A percentile compares a stretch with the other conserved stretches of the same genome.
Conservation (phyloP, 2,888 invertebrate species). For the Tridacna gigas region DNA sequence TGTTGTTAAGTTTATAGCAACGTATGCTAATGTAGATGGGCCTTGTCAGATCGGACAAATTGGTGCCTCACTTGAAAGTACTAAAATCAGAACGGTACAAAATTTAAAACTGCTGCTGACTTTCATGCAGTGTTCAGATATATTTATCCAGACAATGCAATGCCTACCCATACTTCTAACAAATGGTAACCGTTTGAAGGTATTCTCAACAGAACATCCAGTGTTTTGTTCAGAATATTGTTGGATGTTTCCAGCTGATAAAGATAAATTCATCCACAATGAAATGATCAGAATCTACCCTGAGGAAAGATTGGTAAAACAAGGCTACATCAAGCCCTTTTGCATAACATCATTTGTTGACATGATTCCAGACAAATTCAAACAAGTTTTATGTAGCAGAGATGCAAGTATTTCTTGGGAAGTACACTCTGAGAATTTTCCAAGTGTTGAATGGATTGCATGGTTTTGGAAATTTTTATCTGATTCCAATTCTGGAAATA, state of each 20-base stretch:
- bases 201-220: neutral
- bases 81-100: neutral
- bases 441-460: slow-evolving; percentile 4
- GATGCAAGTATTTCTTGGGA: slow-evolving; percentile 1
- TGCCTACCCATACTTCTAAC: neutral
- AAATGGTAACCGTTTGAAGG: neutral
- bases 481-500: neutral
- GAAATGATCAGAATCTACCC: neutral
- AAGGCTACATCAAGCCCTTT: slow-evolving; percentile 11
- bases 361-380: neutral
- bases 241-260: slow-evolving; percentile 14
- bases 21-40: neutral
- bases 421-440: neutral
- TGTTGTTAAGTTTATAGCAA: slow-evolving; percentile 21
- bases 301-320: neutral
- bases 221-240: slow-evolving; percentile 4
- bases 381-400: neutral
- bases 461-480: slow-evolving; percentile 22
- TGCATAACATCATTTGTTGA: neutral
- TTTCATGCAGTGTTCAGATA: neutral
- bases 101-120: neutral
- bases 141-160: neutral
- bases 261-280: slow-evolving; percentile 5
- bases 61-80: neutral
- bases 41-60: neutral